A percentile compares a stretch with the other conserved stretches of the same genome.
phyloP scores from a whole-genome alignment of 2,888 invertebrate genomes.

The Acleris sparsana region DNA sequence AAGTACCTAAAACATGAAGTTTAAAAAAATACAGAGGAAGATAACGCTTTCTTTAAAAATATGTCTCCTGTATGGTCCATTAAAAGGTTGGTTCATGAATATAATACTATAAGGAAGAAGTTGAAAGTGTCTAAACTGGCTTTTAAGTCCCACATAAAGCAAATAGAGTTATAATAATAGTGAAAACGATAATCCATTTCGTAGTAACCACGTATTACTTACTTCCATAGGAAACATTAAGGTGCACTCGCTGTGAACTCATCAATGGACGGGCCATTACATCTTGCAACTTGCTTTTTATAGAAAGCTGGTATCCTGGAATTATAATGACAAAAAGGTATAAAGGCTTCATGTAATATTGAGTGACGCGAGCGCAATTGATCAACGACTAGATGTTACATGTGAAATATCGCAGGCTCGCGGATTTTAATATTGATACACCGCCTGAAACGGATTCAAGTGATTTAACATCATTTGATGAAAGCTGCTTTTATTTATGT shows the following conservation, averaged over 20 bases:
- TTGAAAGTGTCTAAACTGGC: not conserved
- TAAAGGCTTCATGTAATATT: slow-evolving; percentile 11
- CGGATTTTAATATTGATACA: too few species aligned
- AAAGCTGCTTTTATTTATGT: too few species aligned
- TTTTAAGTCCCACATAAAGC: not conserved
- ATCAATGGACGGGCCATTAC: slow-evolving; percentile 44
- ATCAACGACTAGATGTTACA: not conserved
- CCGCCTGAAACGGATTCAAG: too few species aligned
- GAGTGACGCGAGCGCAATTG: not conserved
- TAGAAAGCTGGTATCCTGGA: slow-evolving; percentile 42
- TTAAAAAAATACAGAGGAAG: too few species aligned
- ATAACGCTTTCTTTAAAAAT: too few species aligned
- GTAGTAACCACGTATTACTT: slow-evolving; percentile 8
- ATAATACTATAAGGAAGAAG: not conserved
- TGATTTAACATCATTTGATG: too few species aligned
- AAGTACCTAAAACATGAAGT: too few species aligned
- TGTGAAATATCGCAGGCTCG: not conserved
- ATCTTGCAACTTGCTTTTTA: slow-evolving; percentile 33
- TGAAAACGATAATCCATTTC: slow-evolving; percentile 26
- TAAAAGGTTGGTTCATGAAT: not conserved
- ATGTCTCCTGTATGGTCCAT: too few species aligned
- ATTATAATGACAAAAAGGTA: slow-evolving; percentile 36
- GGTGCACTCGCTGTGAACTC: slow-evolving; percentile 40
- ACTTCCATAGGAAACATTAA: slow-evolving; percentile 29
- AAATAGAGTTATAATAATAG: slow-evolving; percentile 13